Evolutionary conservation across 2,113 vertebrate genomes (phyloP).

Genomic region (Octodon degus): DNA sequence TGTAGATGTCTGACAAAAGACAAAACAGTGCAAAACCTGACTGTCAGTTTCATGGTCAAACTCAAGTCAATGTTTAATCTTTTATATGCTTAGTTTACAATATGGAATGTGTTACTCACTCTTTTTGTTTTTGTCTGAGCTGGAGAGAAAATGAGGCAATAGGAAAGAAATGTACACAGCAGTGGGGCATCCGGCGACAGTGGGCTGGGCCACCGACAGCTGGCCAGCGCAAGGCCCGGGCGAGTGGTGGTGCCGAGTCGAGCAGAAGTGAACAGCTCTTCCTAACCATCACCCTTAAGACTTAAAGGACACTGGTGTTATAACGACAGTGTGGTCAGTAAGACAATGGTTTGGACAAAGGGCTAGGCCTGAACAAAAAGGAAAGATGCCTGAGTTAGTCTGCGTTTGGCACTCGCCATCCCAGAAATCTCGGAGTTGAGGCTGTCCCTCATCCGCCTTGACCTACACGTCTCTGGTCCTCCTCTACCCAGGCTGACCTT

Average conservation of each 20-base stretch:
- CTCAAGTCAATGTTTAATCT: slow-evolving; percentile 30
- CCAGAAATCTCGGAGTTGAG: background rate
- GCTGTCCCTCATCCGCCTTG: background rate
- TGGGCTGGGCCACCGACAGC: background rate
- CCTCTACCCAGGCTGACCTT: background rate
- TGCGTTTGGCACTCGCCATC: background rate
- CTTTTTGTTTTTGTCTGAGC: background rate
- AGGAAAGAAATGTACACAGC: background rate
- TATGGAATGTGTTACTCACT: slow-evolving; percentile 28
- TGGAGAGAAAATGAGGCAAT: background rate
- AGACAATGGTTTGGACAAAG: background rate
- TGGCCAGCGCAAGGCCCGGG: background rate
- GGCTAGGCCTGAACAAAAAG: background rate
- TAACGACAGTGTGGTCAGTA: background rate
- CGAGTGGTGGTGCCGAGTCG: background rate
- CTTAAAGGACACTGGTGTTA: background rate
- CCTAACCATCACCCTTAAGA: background rate
- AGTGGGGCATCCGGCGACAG: background rate
- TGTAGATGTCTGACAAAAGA: background rate
- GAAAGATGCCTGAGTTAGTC: background rate
- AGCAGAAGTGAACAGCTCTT: background rate
- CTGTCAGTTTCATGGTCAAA: background rate
- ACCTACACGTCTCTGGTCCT: background rate
- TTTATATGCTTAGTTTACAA: slow-evolving; percentile 9
- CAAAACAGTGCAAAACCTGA: background rate